phyloP scores from a whole-genome alignment of 2,888 invertebrate genomes.

The Nowickia ferox region DNA sequence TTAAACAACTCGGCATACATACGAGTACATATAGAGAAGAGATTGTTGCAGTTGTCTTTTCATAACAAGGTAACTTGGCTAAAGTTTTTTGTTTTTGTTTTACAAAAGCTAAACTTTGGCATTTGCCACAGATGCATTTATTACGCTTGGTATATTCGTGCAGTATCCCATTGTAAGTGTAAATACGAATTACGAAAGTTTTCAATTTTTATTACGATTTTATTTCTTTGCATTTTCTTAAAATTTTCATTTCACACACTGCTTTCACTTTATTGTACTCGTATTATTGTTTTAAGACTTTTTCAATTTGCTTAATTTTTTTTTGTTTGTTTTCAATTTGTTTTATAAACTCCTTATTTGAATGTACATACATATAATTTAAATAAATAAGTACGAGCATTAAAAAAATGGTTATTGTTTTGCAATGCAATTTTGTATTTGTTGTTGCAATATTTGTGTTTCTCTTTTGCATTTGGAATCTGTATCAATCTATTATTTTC shows the following conservation, averaged over 20 bases:
- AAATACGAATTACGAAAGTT: background rate
- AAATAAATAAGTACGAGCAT: slow-evolving; percentile 6
- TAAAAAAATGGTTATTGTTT: slow-evolving; percentile 52
- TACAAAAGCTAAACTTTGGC: slow-evolving; percentile 64
- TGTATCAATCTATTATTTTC: slow-evolving; percentile 60
- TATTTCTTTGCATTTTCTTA: slow-evolving; percentile 43
- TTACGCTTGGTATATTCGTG: slow-evolving; percentile 7
- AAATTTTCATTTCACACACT: slow-evolving; percentile 28
- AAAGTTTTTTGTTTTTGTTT: slow-evolving; percentile 20
- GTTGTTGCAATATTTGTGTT: slow-evolving; percentile 10
- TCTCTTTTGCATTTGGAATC: slow-evolving; percentile 39
- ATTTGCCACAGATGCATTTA: slow-evolving; percentile 59
- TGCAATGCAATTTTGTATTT: slow-evolving; percentile 43
- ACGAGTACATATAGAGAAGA: slow-evolving; percentile 57
- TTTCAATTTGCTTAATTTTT: slow-evolving; percentile 26
- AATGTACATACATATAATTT: background rate
- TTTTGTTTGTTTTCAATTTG: slow-evolving; percentile 17
- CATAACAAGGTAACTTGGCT: slow-evolving; percentile 41
- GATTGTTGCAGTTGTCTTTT: slow-evolving; percentile 47
- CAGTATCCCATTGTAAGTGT: slow-evolving; percentile 4
- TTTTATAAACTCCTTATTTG: slow-evolving; percentile 38
- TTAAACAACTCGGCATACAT: slow-evolving; percentile 58
- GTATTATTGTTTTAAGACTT: slow-evolving; percentile 45
- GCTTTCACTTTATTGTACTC: slow-evolving; percentile 67
- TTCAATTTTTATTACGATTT: slow-evolving; percentile 36